A percentile compares a stretch with the other conserved stretches of the same genome.
Evolutionary conservation across 2,888 invertebrate genomes (phyloP).

Genomic region (Furcula furcula): DNA sequence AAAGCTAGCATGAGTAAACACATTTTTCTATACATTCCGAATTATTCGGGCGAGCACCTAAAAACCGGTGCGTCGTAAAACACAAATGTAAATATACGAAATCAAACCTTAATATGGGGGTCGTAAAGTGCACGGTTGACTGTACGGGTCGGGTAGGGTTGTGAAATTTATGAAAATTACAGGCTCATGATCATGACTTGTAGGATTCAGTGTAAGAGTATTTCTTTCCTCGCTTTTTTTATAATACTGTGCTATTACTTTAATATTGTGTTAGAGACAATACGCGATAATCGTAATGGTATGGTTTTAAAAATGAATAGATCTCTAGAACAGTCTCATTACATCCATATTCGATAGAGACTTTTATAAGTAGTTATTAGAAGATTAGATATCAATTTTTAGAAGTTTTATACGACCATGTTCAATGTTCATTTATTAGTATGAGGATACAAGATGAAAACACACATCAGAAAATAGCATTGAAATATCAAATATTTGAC

Average conservation of each 20-base stretch:
- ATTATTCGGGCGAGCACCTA: slow-evolving; percentile 54
- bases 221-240: slow-evolving; percentile 71
- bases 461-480: too few species aligned
- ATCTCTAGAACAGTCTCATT: too few species aligned
- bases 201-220: slow-evolving; percentile 71
- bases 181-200: slow-evolving; percentile 66
- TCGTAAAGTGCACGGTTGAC: slow-evolving; percentile 57
- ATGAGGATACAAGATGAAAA: too few species aligned
- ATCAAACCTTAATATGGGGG: slow-evolving; percentile 50
- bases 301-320: too few species aligned
- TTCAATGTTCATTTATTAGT: too few species aligned
- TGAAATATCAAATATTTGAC: too few species aligned
- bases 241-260: slow-evolving; percentile 7
- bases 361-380: too few species aligned
- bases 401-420: too few species aligned
- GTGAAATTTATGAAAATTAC: slow-evolving; percentile 73
- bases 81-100: slow-evolving; percentile 41
- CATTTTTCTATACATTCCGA: slow-evolving; percentile 78
- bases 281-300: too few species aligned
- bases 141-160: slow-evolving; percentile 46
- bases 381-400: too few species aligned
- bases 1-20: slow-evolving; percentile 78
- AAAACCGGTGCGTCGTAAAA: slow-evolving; percentile 34
- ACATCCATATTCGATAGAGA: too few species aligned
- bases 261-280: too few species aligned